phyloP scores from a whole-genome alignment of 35 echinoderm and acorn worm genomes.

The Holothuria glaberrima region DNA sequence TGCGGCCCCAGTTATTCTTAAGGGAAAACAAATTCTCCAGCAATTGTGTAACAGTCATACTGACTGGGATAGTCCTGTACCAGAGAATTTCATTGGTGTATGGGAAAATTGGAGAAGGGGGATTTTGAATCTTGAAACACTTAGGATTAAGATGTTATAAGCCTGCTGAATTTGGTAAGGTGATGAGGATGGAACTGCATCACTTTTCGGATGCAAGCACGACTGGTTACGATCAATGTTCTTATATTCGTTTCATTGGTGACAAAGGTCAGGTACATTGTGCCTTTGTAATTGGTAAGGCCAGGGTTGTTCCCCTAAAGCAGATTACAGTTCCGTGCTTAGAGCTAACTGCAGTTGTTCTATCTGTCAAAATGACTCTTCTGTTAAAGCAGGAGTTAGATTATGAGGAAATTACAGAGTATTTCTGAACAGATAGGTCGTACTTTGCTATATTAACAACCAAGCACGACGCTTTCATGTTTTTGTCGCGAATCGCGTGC shows the following conservation, averaged over 20 bases:
- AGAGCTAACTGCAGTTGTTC: not conserved
- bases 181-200: conserved; percentile 6
- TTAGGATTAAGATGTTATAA: conserved; percentile 20
- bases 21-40: conserved; percentile 71
- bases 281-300: conserved; percentile 21
- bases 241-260: conserved; percentile 49
- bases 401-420: conserved; percentile 2
- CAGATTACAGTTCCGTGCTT: not conserved
- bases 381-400: no score
- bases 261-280: not conserved
- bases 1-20: conserved; percentile 66
- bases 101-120: no score
- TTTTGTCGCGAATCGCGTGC: conserved; percentile 67
- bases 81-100: not conserved
- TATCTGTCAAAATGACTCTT: not conserved
- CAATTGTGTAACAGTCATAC: conserved; percentile 47
- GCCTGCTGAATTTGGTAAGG: conserved; percentile 35
- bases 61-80: conserved; percentile 71
- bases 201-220: conserved; percentile 45
- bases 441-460: conserved; percentile 75
- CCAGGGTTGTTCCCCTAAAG: conserved; percentile 16
- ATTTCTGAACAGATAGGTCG: conserved; percentile 79
- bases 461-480: conserved; percentile 64
- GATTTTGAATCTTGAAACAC: no score
- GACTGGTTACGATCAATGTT: conserved; percentile 48